These are phyloP conservation scores for Psephotus haematonotus DNA, from an alignment of 2,113 vertebrate species.

Conservation along the genomic window DNA sequence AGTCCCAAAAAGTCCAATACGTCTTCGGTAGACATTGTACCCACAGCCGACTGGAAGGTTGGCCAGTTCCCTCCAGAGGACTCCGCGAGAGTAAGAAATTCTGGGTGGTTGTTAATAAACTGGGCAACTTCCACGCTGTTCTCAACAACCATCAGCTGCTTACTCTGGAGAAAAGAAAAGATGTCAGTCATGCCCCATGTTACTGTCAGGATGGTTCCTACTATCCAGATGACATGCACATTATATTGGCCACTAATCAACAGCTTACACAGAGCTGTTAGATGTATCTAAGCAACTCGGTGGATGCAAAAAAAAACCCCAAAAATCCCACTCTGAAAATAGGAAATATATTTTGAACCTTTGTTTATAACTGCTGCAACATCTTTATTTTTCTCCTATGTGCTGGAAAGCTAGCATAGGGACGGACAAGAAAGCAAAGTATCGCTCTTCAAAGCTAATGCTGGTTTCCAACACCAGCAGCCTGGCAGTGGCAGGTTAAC, in stretches of 20 bases:
- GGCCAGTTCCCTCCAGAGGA: constrained; percentile 87
- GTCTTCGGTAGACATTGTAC: constrained; percentile 79
- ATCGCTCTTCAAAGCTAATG: background rate
- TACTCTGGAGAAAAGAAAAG: constrained; percentile 72
- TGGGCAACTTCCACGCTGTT: constrained; percentile 92
- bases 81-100: constrained; percentile 85
- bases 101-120: constrained; percentile 88
- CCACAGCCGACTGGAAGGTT: constrained; percentile 85
- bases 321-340: background rate
- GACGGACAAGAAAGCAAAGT: background rate
- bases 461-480: background rate
- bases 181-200: background rate
- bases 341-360: background rate
- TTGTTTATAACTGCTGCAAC: background rate
- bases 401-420: background rate
- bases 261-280: background rate
- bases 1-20: too few species aligned
- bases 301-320: too few species aligned
- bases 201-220: background rate
- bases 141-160: constrained; percentile 84
- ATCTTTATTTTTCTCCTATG: background rate
- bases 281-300: background rate
- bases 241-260: background rate
- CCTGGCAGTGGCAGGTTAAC: background rate
- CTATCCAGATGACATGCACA: background rate